These are phyloP conservation scores for Pedetes capensis DNA, from an alignment of 2,113 vertebrate species.

Conservation along the genomic window DNA sequence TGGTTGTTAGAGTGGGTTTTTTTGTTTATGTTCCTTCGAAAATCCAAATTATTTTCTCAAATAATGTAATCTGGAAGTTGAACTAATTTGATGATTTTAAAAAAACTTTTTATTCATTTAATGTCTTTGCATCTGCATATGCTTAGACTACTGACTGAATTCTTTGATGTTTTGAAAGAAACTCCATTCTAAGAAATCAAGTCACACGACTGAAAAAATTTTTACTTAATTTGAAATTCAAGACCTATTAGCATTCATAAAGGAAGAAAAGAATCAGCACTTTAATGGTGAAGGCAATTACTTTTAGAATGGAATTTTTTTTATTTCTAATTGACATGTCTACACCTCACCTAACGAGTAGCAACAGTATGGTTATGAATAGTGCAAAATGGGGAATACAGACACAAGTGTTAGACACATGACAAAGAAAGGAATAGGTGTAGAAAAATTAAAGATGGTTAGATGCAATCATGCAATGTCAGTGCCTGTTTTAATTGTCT, in stretches of 20 bases:
- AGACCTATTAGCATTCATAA: constrained; percentile 3
- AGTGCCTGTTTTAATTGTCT: not conserved
- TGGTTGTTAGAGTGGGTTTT: not conserved
- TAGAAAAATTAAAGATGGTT: constrained; percentile 16
- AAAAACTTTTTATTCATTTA: not conserved
- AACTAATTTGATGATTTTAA: constrained; percentile 56
- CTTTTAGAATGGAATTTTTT: not conserved
- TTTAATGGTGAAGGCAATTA: constrained; percentile 3
- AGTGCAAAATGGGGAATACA: constrained; percentile 14
- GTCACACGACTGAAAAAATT: constrained; percentile 7
- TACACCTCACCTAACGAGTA: not conserved
- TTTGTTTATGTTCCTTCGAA: constrained; percentile 2
- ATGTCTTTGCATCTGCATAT: not conserved
- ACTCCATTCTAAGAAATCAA: constrained; percentile 16
- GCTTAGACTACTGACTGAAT: constrained; percentile 29
- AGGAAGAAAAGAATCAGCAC: not conserved
- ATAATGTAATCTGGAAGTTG: not conserved
- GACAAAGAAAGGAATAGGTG: not conserved
- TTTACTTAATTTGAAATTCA: constrained; percentile 27
- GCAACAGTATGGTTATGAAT: not conserved
- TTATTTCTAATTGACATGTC: not conserved
- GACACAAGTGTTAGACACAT: not conserved
- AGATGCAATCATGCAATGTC: not conserved
- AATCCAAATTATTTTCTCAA: constrained; percentile 48
- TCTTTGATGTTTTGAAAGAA: constrained; percentile 36